These are phyloP conservation scores for Aricia agestis DNA, from an alignment of 1,140 invertebrate species.

Conservation along the genomic window DNA sequence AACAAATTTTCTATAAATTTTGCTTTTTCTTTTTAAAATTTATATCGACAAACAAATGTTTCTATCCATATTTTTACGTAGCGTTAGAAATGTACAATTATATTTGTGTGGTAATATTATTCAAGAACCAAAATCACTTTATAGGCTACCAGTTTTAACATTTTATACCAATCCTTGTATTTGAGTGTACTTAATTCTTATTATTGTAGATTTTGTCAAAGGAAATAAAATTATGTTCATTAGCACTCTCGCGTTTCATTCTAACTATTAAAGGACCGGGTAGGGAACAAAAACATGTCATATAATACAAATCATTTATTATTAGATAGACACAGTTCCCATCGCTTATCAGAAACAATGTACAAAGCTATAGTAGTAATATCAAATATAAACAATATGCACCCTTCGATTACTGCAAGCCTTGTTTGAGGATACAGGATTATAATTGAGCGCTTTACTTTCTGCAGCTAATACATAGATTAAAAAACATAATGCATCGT, in stretches of 20 bases:
- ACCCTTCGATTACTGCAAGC: constrained; percentile 76
- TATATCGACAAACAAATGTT: constrained; percentile 24
- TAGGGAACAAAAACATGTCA: constrained; percentile 42
- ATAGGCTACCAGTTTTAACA: constrained; percentile 67
- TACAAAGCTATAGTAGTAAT: constrained; percentile 78
- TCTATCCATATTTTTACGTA: constrained; percentile 40
- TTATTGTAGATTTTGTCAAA: constrained; percentile 76
- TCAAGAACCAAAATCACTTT: constrained; percentile 69
- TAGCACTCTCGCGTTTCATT: constrained; percentile 51
- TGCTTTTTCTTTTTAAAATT: constrained; percentile 18
- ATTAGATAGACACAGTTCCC: constrained; percentile 78
- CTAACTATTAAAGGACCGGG: constrained; percentile 6
- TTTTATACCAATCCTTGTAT: constrained; percentile 75
- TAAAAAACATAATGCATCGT: constrained; percentile 71
- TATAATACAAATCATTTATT: constrained; percentile 78
- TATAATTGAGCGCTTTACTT: constrained; percentile 75
- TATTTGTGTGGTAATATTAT: constrained; percentile 54
- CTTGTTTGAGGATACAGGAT: constrained; percentile 71
- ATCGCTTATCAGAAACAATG: constrained; percentile 78
- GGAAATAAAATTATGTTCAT: constrained; percentile 74
- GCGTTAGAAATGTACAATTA: constrained; percentile 45
- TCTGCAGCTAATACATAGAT: constrained; percentile 67
- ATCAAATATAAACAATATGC: constrained; percentile 78
- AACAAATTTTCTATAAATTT: constrained; percentile 17
- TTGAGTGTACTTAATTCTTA: constrained; percentile 74